A percentile compares a stretch with the other conserved stretches of the same genome.
These are phyloP conservation scores for Albula goreensis DNA, from an alignment of 2,113 vertebrate genomes.

Conservation along the genomic window DNA sequence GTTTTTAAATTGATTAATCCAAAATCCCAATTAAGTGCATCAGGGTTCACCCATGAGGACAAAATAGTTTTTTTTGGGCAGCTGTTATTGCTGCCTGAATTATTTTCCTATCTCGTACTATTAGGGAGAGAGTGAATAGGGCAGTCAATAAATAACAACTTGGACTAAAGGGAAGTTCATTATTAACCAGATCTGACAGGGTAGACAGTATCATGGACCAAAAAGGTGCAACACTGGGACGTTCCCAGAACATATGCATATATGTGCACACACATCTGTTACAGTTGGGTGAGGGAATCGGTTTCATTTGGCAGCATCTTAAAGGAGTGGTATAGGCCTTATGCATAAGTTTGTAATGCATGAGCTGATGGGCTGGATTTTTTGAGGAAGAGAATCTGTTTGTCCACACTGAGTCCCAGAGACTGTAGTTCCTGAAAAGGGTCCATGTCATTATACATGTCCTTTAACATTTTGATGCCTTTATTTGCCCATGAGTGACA, in stretches of 20 bases:
- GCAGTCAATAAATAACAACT: neutral
- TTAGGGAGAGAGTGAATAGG: neutral
- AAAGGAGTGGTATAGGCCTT: neutral
- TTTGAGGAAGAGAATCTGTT: neutral
- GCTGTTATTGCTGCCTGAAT: neutral
- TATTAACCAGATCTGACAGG: neutral
- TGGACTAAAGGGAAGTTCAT: neutral
- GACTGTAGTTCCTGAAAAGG: neutral
- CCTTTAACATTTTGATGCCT: neutral
- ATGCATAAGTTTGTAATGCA: neutral
- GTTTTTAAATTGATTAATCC: neutral
- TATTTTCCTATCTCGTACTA: neutral
- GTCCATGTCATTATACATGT: neutral
- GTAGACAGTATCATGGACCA: neutral
- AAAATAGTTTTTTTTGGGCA: neutral
- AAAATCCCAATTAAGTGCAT: neutral
- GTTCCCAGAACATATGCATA: slow-evolving; percentile 3
- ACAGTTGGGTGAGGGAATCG: neutral
- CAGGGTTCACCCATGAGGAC: neutral
- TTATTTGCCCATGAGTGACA: neutral
- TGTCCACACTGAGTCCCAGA: neutral
- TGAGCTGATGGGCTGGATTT: neutral
- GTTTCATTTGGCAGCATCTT: neutral
- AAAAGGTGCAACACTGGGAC: neutral
- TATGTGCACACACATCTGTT: neutral